Conservation (phyloP, 2,113 vertebrate species). For the Motacilla tschutschensis region DNA sequence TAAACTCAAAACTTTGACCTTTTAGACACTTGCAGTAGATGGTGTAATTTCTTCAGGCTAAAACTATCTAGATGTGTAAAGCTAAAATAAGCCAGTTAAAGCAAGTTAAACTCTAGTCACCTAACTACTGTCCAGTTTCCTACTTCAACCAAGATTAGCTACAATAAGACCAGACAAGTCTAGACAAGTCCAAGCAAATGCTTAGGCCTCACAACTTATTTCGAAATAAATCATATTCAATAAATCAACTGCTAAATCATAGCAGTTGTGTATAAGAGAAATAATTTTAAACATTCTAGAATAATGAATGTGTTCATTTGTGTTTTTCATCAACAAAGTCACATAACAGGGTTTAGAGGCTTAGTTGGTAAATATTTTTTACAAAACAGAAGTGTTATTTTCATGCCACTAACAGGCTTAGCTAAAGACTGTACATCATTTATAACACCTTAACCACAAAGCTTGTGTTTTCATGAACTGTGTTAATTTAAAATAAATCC, state of each 20-base stretch:
- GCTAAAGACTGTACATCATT: background rate
- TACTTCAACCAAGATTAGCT: background rate
- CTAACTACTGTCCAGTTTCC: background rate
- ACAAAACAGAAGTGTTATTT: background rate
- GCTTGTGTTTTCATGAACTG: background rate
- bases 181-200: background rate
- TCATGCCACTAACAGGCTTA: background rate
- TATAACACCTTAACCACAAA: background rate
- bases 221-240: background rate
- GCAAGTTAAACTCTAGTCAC: background rate
- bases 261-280: constrained; percentile 36
- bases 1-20: background rate
- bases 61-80: background rate
- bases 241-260: background rate
- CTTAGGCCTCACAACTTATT: background rate
- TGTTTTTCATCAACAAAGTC: constrained; percentile 34
- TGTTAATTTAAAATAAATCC: background rate
- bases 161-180: background rate
- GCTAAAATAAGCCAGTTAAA: background rate
- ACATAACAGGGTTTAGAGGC: background rate
- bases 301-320: constrained; percentile 34
- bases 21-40: background rate
- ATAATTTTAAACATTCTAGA: constrained; percentile 43
- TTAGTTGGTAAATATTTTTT: background rate
- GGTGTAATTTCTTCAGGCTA: background rate